A percentile compares a stretch with the other conserved stretches of the same genome.
phyloP scores from a whole-genome alignment of 2,888 invertebrate genomes.

The Macrosiphum euphorbiae region DNA sequence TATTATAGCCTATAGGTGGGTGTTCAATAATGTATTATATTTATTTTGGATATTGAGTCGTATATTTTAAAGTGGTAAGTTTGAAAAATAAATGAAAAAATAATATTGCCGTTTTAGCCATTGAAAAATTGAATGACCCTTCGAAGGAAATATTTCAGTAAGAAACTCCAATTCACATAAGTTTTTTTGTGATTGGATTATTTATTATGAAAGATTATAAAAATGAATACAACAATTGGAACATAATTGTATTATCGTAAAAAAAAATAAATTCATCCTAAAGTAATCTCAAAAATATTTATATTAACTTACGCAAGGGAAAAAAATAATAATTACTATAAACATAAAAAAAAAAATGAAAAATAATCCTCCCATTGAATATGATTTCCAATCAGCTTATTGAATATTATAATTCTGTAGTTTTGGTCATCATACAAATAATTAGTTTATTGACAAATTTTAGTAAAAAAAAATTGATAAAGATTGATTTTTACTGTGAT shows the following conservation, averaged over 20 bases:
- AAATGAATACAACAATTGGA: background rate
- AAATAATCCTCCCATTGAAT: background rate
- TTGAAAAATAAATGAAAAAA: too few species aligned
- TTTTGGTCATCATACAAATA: background rate
- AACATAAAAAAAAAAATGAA: background rate
- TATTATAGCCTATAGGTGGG: background rate
- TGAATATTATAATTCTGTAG: background rate
- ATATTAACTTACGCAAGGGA: background rate
- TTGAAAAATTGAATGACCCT: background rate
- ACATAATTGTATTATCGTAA: background rate
- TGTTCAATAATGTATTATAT: too few species aligned
- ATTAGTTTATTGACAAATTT: background rate
- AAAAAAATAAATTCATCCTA: background rate
- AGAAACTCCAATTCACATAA: background rate
- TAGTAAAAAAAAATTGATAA: background rate
- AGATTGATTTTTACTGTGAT: background rate
- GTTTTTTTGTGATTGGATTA: background rate
- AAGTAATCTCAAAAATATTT: background rate
- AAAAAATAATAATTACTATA: background rate
- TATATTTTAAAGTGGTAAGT: too few species aligned
- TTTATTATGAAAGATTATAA: background rate
- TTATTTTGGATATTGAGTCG: too few species aligned
- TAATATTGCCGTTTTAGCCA: too few species aligned
- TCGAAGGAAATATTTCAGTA: background rate
- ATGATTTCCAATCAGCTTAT: background rate